Evolutionary conservation across 2,888 invertebrate genomes (phyloP).

Genomic region (Acleris cristana): DNA sequence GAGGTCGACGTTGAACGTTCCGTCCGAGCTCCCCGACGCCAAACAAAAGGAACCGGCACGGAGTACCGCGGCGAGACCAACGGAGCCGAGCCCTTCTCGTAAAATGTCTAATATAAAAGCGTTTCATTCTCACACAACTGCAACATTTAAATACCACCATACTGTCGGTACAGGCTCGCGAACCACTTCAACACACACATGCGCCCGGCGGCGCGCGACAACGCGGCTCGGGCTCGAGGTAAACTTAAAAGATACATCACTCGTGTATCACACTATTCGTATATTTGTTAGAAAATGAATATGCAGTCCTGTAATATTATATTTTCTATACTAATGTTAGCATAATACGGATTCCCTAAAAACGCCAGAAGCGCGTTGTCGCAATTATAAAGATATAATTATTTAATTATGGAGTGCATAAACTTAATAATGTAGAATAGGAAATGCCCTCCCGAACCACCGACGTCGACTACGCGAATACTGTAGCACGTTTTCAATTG

Average conservation of each 20-base stretch:
- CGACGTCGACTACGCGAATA: constrained; percentile 57
- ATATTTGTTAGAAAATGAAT: constrained; percentile 21
- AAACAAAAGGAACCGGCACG: constrained; percentile 2
- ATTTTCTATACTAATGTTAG: constrained; percentile 29
- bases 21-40: constrained; percentile 3
- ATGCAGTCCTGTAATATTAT: constrained; percentile 22
- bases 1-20: constrained; percentile 2
- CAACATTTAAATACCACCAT: constrained; percentile 56
- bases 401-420: constrained; percentile 74
- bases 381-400: constrained; percentile 46
- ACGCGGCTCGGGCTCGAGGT: constrained; percentile 27
- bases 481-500: constrained; percentile 61
- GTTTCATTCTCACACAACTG: constrained; percentile 71
- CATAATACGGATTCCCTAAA: constrained; percentile 29
- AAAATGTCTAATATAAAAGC: constrained; percentile 72
- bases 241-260: constrained; percentile 23
- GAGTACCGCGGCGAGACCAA: constrained; percentile 42
- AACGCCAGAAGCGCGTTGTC: constrained; percentile 26
- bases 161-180: constrained; percentile 55
- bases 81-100: constrained; percentile 60
- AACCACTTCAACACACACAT: constrained; percentile 44
- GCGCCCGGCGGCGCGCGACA: constrained; percentile 17
- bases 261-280: constrained; percentile 12
- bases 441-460: constrained; percentile 75
- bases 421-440: constrained; percentile 78